Conservation (phyloP, 2,888 invertebrate genomes). For the Coelopa pilipes region DNA sequence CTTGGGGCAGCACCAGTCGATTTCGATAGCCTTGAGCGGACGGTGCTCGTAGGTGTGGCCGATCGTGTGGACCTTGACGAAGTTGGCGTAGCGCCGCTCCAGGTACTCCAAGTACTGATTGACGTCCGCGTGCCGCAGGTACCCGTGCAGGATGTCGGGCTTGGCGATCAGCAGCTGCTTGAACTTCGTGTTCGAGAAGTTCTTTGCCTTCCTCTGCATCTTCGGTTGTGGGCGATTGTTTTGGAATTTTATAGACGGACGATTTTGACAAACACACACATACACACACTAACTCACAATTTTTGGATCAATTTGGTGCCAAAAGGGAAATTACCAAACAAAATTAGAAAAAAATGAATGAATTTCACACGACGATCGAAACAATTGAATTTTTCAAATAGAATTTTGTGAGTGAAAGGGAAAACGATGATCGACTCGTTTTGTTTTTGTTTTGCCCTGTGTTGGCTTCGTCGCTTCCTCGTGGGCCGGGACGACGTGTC, state of each 20-base stretch:
- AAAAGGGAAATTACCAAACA: no score
- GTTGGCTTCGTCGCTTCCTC: no score
- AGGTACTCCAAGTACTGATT: constrained; percentile 62
- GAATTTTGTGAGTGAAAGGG: not conserved
- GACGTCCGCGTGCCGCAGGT: constrained; percentile 59
- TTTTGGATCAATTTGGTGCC: no score
- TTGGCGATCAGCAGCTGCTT: constrained; percentile 49
- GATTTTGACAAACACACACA: not conserved
- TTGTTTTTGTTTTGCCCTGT: no score
- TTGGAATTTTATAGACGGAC: constrained; percentile 5
- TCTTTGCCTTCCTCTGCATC: constrained; percentile 5
- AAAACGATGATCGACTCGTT: no score
- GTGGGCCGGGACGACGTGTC: not conserved
- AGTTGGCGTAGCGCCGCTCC: constrained; percentile 52
- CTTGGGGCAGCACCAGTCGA: constrained; percentile 58
- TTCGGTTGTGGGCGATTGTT: not conserved
- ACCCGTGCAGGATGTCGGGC: constrained; percentile 58
- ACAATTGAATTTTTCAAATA: constrained; percentile 9
- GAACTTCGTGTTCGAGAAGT: not conserved
- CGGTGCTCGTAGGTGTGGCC: constrained; percentile 62
- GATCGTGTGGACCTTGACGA: constrained; percentile 58
- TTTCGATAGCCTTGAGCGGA: constrained; percentile 58
- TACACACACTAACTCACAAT: not conserved
- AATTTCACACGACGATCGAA: not conserved
- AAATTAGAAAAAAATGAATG: not conserved